phyloP scores from a whole-genome alignment of 2,113 vertebrate species.

The Tragelaphus buxtoni region DNA sequence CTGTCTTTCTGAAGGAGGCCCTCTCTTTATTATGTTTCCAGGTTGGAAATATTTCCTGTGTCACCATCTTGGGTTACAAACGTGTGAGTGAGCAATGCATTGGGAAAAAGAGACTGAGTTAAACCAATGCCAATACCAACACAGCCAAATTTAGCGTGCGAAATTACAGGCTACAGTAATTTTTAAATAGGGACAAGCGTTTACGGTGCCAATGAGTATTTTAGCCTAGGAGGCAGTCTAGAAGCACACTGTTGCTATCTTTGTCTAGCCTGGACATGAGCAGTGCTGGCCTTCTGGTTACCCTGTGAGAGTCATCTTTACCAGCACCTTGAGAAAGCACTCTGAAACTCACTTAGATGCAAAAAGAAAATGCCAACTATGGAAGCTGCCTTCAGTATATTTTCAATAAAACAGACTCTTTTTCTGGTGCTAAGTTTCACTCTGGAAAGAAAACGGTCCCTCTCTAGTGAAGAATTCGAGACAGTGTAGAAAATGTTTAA shows the following conservation, averaged over 20 bases:
- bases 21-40: not conserved
- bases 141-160: not conserved
- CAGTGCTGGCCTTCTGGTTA: not conserved
- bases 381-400: not conserved
- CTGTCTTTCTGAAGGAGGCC: not conserved
- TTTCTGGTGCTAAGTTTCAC: not conserved
- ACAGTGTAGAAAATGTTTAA: not conserved
- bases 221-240: not conserved
- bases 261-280: not conserved
- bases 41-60: not conserved
- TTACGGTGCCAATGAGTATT: not conserved
- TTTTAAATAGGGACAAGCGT: slow-evolving; percentile 1
- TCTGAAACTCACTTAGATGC: not conserved
- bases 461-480: not conserved
- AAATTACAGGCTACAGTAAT: slow-evolving; percentile 14
- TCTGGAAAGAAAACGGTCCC: not conserved
- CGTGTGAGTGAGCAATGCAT: not conserved
- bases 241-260: not conserved
- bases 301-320: not conserved
- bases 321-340: not conserved
- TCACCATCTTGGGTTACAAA: not conserved
- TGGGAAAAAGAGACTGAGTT: not conserved
- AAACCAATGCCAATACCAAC: not conserved
- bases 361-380: not conserved
- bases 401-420: not conserved